Conservation (phyloP, 2,113 vertebrate species). For the Platycercus adscitus region DNA sequence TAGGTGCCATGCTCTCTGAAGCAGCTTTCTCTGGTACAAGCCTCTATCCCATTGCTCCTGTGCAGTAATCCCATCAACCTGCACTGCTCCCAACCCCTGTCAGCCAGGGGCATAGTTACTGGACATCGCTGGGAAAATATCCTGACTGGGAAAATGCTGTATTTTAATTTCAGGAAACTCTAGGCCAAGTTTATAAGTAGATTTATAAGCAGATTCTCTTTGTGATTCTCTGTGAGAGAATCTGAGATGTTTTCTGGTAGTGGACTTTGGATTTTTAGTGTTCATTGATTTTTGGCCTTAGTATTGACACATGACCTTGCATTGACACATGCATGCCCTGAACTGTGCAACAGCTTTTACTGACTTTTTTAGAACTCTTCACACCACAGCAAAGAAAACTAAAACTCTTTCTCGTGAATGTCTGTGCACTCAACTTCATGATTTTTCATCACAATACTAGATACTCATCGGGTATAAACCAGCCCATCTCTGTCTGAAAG, state of each 20-base stretch:
- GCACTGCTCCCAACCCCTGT: background rate
- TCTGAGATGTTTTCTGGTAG: background rate
- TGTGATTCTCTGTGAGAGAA: background rate
- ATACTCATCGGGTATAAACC: background rate
- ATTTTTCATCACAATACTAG: background rate
- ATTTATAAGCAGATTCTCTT: background rate
- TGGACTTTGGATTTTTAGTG: background rate
- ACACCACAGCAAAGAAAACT: background rate
- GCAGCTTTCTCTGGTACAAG: background rate
- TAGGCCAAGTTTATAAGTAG: background rate
- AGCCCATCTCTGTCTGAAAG: background rate
- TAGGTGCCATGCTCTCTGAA: background rate
- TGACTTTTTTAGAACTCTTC: background rate
- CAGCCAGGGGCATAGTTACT: background rate
- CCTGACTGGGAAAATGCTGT: fast-evolving
- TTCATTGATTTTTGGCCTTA: background rate
- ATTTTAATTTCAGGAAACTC: background rate
- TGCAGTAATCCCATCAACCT: background rate
- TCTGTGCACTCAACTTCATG: background rate
- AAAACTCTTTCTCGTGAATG: background rate
- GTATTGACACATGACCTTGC: background rate
- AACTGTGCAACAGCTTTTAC: background rate
- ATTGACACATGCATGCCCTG: background rate
- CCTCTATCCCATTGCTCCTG: background rate
- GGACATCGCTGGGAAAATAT: background rate